Percentiles rank a stretch among this genome's conserved stretches.
phyloP scores from a whole-genome alignment of 2,888 invertebrate species.

The Onthophagus sagittarius region DNA sequence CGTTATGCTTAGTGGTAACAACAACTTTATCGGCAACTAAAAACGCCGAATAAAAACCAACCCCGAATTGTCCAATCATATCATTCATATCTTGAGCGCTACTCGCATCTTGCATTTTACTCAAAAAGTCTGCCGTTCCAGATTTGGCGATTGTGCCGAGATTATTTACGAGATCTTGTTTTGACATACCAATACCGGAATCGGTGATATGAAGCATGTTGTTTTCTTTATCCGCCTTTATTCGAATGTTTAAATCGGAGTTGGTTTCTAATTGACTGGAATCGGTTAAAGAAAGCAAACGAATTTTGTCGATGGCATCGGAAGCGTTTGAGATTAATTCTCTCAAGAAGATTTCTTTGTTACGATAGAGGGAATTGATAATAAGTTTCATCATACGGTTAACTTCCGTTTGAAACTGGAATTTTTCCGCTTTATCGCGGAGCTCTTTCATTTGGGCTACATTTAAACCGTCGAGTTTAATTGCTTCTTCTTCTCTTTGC shows the following conservation, averaged over 20 bases:
- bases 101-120: constrained; percentile 75
- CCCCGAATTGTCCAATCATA: constrained; percentile 99
- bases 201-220: constrained; percentile 92
- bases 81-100: constrained; percentile 81
- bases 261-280: constrained; percentile 72
- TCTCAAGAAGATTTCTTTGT: constrained; percentile 98
- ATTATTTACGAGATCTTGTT: constrained; percentile 88
- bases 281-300: constrained; percentile 87
- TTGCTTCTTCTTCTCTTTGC: constrained; percentile 91
- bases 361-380: constrained; percentile 97
- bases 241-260: constrained; percentile 82
- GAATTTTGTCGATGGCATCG: constrained; percentile 97
- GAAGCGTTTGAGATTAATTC: constrained; percentile 99
- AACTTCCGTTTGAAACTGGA: constrained; percentile 95
- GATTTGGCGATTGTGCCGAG: constrained; percentile 98
- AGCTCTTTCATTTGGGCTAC: constrained; percentile 91
- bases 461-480: constrained; percentile 91
- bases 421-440: constrained; percentile 82
- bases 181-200: constrained; percentile 97
- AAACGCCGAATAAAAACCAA: constrained; percentile 98
- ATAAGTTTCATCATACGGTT: constrained; percentile 99
- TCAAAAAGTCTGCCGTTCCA: constrained; percentile 92
- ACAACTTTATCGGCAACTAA: constrained; percentile 92
- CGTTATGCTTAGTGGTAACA: constrained; percentile 93
- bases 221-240: constrained; percentile 89